These are phyloP conservation scores for Phenganax marumi DNA, from an alignment of 92 coral and sea anemone genomes.

Conservation along the genomic window DNA sequence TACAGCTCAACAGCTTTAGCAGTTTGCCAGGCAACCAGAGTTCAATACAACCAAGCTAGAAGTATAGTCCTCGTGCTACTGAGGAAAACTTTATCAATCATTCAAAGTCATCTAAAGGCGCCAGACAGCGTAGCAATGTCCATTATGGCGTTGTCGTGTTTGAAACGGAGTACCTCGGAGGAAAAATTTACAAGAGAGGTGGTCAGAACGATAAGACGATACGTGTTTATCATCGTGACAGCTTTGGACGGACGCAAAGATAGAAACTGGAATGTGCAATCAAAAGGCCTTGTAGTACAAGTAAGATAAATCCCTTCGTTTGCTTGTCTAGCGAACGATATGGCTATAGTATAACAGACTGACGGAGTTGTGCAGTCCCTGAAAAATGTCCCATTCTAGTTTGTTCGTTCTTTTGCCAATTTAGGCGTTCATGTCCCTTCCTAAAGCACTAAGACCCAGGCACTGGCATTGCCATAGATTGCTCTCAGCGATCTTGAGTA, in stretches of 20 bases:
- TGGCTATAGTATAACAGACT: neutral
- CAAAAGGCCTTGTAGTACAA: slow-evolving; percentile 18
- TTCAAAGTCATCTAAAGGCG: neutral
- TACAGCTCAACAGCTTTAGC: slow-evolving; percentile 24
- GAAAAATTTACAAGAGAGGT: neutral
- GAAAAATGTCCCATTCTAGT: neutral
- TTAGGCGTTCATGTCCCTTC: slow-evolving; percentile 21
- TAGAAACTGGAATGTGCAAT: slow-evolving; percentile 19
- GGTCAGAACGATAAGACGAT: neutral
- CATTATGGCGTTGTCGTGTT: slow-evolving; percentile 30
- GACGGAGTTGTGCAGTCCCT: neutral
- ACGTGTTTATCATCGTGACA: neutral
- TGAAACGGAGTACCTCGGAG: neutral
- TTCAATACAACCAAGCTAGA: neutral
- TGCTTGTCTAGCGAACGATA: neutral
- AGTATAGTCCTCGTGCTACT: neutral
- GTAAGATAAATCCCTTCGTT: neutral
- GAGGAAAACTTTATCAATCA: neutral
- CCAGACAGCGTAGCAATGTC: slow-evolving; percentile 33
- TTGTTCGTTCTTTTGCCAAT: neutral
- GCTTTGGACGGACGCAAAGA: neutral
- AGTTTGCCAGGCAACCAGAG: neutral
- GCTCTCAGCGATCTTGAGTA: slow-evolving; percentile 5
- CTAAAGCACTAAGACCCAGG: neutral
- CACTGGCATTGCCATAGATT: slow-evolving; percentile 13